Evolutionary conservation across 2,888 invertebrate species (phyloP).

Genomic region (Chirona hameri): DNA sequence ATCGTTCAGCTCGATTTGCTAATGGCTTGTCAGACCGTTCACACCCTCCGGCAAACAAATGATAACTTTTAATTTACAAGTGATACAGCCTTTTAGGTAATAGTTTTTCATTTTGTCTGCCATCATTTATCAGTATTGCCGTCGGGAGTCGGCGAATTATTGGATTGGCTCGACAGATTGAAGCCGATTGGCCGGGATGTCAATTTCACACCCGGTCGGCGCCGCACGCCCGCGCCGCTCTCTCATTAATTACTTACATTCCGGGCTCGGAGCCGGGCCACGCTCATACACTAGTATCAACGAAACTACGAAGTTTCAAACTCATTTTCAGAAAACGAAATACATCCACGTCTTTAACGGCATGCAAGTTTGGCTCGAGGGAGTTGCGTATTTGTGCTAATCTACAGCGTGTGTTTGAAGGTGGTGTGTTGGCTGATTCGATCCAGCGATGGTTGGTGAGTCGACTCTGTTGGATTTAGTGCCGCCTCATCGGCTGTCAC

Average conservation of each 20-base stretch:
- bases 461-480: background rate
- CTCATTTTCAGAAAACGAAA: no score
- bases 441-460: no score
- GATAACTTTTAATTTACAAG: slow-evolving; percentile 28
- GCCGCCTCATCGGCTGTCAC: background rate
- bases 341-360: no score
- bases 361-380: no score
- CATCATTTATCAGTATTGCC: slow-evolving; percentile 23
- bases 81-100: slow-evolving; percentile 29
- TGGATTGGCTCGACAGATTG: background rate
- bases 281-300: no score
- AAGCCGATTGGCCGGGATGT: background rate
- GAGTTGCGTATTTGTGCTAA: no score
- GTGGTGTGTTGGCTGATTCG: no score
- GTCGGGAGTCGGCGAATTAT: background rate
- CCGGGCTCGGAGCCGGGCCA: no score
- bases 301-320: no score
- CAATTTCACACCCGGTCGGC: slow-evolving; percentile 4
- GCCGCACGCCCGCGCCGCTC: background rate
- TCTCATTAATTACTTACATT: background rate
- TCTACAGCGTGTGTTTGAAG: no score
- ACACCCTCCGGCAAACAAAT: slow-evolving; percentile 27
- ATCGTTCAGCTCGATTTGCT: slow-evolving; percentile 6
- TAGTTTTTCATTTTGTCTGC: slow-evolving; percentile 27
- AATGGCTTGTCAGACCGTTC: slow-evolving; percentile 24